A percentile compares a stretch with the other conserved stretches of the same genome.
Conservation (phyloP, 2,113 vertebrate genomes). For the Tupaia tana region DNA sequence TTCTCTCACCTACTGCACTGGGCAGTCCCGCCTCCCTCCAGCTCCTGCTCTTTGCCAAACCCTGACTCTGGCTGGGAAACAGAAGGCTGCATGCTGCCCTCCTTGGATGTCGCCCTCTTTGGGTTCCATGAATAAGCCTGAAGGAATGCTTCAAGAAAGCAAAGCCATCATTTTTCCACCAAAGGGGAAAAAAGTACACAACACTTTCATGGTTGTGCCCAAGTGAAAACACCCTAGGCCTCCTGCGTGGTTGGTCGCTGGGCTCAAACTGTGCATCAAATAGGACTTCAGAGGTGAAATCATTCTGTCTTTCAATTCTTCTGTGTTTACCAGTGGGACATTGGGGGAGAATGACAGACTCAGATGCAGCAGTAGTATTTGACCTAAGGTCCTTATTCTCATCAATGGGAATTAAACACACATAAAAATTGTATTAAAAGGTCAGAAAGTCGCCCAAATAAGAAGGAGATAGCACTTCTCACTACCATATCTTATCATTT, state of each 20-base stretch:
- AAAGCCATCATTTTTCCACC: slow-evolving; percentile 83
- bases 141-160: slow-evolving; percentile 81
- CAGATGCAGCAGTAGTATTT: slow-evolving; percentile 19
- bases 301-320: slow-evolving; percentile 54
- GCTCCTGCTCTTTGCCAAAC: slow-evolving; percentile 71
- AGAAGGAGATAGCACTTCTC: slow-evolving; percentile 60
- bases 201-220: slow-evolving; percentile 76
- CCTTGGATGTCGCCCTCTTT: slow-evolving; percentile 77
- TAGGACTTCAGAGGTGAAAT: slow-evolving; percentile 65
- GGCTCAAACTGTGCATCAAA: slow-evolving; percentile 70
- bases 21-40: slow-evolving; percentile 57
- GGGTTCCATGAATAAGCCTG: slow-evolving; percentile 81
- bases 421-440: slow-evolving; percentile 65
- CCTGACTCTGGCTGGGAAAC: slow-evolving; percentile 81
- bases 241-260: slow-evolving; percentile 69
- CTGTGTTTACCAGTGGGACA: slow-evolving; percentile 42
- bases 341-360: background rate
- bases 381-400: slow-evolving; percentile 43
- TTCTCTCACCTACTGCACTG: slow-evolving; percentile 82
- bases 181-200: slow-evolving; percentile 79
- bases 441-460: slow-evolving; percentile 39
- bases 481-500: slow-evolving; percentile 74
- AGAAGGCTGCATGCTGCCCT: slow-evolving; percentile 73
- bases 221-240: slow-evolving; percentile 75
- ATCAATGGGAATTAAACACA: slow-evolving; percentile 75